Base-by-base conservation (phyloP, 2,888 invertebrate species). In the Cheilosia variabilis region DNA sequence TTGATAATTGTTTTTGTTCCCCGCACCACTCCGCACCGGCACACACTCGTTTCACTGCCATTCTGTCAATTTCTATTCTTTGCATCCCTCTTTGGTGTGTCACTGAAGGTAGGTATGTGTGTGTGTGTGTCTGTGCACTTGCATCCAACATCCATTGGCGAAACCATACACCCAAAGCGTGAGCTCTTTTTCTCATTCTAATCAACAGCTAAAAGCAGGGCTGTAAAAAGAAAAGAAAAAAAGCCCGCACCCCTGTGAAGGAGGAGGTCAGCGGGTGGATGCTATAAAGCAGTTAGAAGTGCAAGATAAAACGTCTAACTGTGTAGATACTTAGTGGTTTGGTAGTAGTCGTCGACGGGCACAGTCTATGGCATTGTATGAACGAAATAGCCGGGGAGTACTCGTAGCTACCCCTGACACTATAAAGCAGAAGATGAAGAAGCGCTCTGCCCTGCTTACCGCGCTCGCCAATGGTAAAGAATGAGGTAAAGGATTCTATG, bases 401-500 rank as follows among this genome's bases (percentile, higher is more conserved):
- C 31, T 5, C 27, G 0, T 43, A 43, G 3, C 43, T 62, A 37
- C 31, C 52, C 63, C 53, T 62, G 62, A 72, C 60, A 72, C 52
- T 31, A 27, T 27, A 60, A 34, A 58, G 69, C 7, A 69, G 19
- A 53, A 69, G 62, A 62, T 53, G 53, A 72, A 53, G 53, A 52
- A 62, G 72, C 24, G 52, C 37, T 41, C 37, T 37, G n/a, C 31
- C 15, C 41, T 17, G 17, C 43, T 68, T 41, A 37, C 41, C 22
- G 34, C 34, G 57, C 37, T 34, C 24, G 24, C 57, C 55, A 31
- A 31, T 50, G 50, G 34, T 65, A 31, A 45, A 7, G 22, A 57
- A 57, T 69, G 57, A 58, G 69, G 45, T 58, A 69, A 71, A 58
- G 69, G 47, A 58, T 71, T 69, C 58, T 57, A 45, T 68, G 55